Evolutionary conservation across 2,888 invertebrate genomes (phyloP).

Genomic region (Hypolimnas misippus): DNA sequence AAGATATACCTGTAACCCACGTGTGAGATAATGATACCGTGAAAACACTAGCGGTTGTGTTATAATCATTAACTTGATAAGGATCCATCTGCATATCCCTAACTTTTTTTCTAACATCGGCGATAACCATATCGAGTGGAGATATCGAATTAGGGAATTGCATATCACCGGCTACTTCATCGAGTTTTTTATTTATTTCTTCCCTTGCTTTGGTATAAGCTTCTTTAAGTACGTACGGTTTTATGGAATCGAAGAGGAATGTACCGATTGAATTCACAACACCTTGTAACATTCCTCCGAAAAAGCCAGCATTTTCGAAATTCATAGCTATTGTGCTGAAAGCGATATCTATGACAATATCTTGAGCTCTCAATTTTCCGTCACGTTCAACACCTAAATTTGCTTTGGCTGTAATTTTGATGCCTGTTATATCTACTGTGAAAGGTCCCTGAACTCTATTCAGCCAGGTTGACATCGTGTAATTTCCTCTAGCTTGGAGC

Average conservation of each 20-base stretch:
- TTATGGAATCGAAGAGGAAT: conserved; percentile 93
- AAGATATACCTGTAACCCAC: conserved; percentile 90
- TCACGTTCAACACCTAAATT: conserved; percentile 88
- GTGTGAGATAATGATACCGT: conserved; percentile 89
- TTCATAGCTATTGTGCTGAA: conserved; percentile 91
- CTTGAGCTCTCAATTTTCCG: conserved; percentile 90
- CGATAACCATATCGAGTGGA: conserved; percentile 92
- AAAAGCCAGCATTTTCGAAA: conserved; percentile 91
- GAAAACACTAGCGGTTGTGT: conserved; percentile 88
- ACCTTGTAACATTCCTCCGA: conserved; percentile 88
- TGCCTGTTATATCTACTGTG: conserved; percentile 88
- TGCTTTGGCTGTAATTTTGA: conserved; percentile 87
- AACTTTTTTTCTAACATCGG: conserved; percentile 89
- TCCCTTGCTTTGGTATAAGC: conserved; percentile 89
- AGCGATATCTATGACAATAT: conserved; percentile 90
- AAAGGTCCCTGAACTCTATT: conserved; percentile 89
- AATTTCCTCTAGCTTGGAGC: conserved; percentile 89
- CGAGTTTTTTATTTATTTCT: conserved; percentile 89
- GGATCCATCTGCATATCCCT: conserved; percentile 88
- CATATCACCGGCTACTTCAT: conserved; percentile 86
- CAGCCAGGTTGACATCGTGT: conserved; percentile 89
- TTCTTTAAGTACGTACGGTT: conserved; percentile 91
- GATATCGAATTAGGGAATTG: conserved; percentile 93
- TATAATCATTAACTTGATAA: conserved; percentile 88
- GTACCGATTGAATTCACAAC: conserved; percentile 92